phyloP scores from a whole-genome alignment of 2,888 invertebrate genomes.

The Myopa testacea region DNA sequence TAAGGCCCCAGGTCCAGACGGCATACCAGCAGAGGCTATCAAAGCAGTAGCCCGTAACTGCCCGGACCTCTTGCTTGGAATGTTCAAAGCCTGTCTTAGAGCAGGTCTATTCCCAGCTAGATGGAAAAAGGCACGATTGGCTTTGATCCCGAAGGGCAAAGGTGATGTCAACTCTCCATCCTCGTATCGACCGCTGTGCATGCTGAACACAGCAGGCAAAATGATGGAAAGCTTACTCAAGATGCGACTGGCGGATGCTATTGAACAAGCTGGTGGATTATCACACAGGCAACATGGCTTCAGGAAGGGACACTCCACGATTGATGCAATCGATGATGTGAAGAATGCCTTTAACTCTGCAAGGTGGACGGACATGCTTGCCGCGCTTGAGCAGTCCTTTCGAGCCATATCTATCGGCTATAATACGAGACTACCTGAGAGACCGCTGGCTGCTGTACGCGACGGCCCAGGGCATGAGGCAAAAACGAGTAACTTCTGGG shows the following conservation, averaged over 20 bases:
- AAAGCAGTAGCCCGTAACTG: not conserved
- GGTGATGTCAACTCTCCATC: not conserved
- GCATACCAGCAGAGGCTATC: not conserved
- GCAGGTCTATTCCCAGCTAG: not conserved
- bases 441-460: not conserved
- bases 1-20: not conserved
- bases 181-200: no score
- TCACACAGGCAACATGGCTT: no score
- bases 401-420: no score
- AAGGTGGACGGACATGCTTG: no score
- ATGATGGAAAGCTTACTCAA: not conserved
- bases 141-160: no score
- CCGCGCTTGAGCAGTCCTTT: not conserved
- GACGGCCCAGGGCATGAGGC: no score
- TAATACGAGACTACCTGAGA: not conserved
- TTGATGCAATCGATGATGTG: no score
- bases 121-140: no score
- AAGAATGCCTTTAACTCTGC: no score
- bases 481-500: constrained; percentile 10
- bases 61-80: not conserved
- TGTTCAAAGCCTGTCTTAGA: not conserved
- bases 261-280: no score
- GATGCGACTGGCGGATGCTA: no score
- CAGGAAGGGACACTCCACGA: no score
- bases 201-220: not conserved